These are phyloP conservation scores for Danio jaintianensis DNA, from an alignment of 2,797 vertebrate genomes.

Conservation along the genomic window DNA sequence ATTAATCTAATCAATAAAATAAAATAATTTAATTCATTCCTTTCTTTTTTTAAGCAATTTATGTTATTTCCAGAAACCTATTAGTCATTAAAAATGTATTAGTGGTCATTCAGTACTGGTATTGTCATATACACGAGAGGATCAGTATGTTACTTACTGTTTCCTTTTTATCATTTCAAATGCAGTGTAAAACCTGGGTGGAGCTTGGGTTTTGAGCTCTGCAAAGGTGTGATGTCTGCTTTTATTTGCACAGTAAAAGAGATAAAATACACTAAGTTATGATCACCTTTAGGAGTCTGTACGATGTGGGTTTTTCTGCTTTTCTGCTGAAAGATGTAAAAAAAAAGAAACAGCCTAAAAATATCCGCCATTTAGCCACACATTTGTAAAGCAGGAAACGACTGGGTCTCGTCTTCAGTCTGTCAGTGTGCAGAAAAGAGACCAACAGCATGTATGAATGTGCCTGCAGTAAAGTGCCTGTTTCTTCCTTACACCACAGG, in stretches of 20 bases:
- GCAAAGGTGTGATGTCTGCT: not conserved
- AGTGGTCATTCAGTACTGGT: too few species aligned
- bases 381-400: conserved; percentile 55
- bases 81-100: too few species aligned
- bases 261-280: not conserved
- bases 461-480: not conserved
- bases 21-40: too few species aligned
- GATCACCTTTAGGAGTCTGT: not conserved
- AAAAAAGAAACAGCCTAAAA: conserved; percentile 13
- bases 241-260: not conserved
- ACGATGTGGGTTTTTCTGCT: not conserved
- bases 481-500: conserved; percentile 3
- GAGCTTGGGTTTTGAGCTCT: not conserved
- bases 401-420: not conserved
- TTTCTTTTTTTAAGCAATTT: too few species aligned
- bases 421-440: not conserved
- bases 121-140: too few species aligned
- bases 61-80: too few species aligned
- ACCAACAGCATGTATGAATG: conserved; percentile 8
- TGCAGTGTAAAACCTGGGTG: not conserved
- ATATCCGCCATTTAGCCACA: conserved; percentile 34
- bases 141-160: not conserved
- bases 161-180: not conserved
- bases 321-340: not conserved
- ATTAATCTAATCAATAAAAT: too few species aligned